Base-by-base conservation (phyloP, 2,113 vertebrate species). In the Amazona vittata region DNA sequence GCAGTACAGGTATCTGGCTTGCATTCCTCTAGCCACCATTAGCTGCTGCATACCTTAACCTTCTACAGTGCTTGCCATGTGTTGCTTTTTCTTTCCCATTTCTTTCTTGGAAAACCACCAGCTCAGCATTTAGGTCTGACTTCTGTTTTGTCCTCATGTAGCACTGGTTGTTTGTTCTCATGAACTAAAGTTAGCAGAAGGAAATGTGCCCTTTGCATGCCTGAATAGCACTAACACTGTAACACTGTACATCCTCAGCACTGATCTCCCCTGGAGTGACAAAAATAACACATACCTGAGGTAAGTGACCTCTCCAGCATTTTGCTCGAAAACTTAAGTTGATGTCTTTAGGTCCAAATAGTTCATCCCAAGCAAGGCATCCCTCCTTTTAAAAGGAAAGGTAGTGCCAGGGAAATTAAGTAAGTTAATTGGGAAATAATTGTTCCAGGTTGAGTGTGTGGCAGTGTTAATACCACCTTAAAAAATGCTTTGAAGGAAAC, bases 1-100 rank as follows among this genome's bases (percentile, higher is more conserved):
- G 99, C 96, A 99, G 98, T 62, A 99, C 99, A 98, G 99, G 99
- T 99, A 97, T 88, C 67, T 59, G 50, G 7, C 12, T 20, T 75
- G 41, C 53, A 3, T 55, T 80, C 26, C 26, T 79, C 8, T 44
- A 8, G 3, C 33, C 52, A 31, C 20, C 16, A 4, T 24, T 69
- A 49, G 16, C 69, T 87, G 35, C 14, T 59, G 43, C 2, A 0
- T n/a, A 22, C 22, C 35, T 57, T 55, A 11, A 31, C 28, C 47
- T 49, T 47, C 19, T 33, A 12, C 49, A 33, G 33, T 37, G 28
- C 62, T 82, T 91, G 62, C 35, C 10, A 2, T 1, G 2, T 25
- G 46, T 31, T 91, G 17, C 46, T 90, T 85, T 80, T 63, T 10
- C 60, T 85, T 80, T 22, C 21, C 11, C 12, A 78, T 65, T 18